A percentile compares a stretch with the other conserved stretches of the same genome.
Evolutionary conservation across 2,888 invertebrate species (phyloP).

Genomic region (Pocota personata): DNA sequence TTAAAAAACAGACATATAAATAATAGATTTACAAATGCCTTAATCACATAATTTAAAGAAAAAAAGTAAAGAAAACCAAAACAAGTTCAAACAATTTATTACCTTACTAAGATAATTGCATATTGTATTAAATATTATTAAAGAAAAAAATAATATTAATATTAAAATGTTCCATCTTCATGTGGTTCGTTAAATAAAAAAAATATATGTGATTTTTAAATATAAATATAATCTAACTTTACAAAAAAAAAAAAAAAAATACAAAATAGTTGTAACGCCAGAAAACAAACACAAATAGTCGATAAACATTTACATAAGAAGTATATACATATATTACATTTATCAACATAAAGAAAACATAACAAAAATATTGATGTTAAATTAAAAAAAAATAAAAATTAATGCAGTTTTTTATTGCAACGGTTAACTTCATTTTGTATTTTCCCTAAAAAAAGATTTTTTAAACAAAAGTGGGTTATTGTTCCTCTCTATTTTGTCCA

Average conservation of each 20-base stretch:
- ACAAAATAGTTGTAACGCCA: conserved; percentile 31
- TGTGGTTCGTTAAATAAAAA: conserved; percentile 50
- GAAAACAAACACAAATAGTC: conserved; percentile 31
- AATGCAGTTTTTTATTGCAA: not conserved
- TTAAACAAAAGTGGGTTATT: conserved; percentile 51
- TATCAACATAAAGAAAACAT: not conserved
- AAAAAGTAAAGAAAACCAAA: conserved; percentile 42
- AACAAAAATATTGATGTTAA: conserved; percentile 24
- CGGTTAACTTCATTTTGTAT: not conserved
- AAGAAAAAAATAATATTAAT: conserved; percentile 30
- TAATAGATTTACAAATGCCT: conserved; percentile 71
- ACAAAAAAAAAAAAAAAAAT: not conserved
- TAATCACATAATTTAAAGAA: conserved; percentile 53
- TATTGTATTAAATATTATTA: conserved; percentile 27
- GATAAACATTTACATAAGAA: conserved; percentile 40
- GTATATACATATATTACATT: not conserved
- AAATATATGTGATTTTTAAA: conserved; percentile 66
- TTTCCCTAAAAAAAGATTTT: conserved; percentile 6
- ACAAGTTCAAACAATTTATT: conserved; percentile 70
- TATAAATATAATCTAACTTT: conserved; percentile 48
- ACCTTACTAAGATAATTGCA: conserved; percentile 51
- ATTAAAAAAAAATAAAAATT: not conserved
- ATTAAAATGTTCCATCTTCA: conserved; percentile 61
- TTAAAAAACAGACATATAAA: conserved; percentile 10
- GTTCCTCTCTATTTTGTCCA: conserved; percentile 66